These are phyloP conservation scores for Cinclus cinclus DNA, from an alignment of 2,113 vertebrate genomes.

Conservation along the genomic window DNA sequence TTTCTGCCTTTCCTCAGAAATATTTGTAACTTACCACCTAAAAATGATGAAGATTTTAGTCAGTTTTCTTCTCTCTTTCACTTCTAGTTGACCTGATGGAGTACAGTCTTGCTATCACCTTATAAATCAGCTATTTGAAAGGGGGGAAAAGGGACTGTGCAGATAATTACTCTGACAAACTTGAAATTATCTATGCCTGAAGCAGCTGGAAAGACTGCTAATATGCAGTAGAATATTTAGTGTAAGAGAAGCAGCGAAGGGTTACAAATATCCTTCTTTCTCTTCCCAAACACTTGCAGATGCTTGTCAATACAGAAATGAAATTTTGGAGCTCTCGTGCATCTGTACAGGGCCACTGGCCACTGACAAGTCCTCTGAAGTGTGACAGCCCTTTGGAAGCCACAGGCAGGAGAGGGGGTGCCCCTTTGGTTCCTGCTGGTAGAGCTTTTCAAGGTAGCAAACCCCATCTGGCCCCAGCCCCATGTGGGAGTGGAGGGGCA, in stretches of 20 bases:
- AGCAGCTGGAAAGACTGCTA: slow-evolving; percentile 34
- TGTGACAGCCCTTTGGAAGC: background rate
- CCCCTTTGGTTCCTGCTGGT: background rate
- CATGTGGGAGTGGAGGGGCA: background rate
- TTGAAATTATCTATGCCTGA: slow-evolving; percentile 6
- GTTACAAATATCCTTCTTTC: background rate
- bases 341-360: background rate
- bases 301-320: background rate
- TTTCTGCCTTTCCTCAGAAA: slow-evolving; percentile 2
- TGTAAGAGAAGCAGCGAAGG: background rate
- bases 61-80: slow-evolving; percentile 25
- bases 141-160: background rate
- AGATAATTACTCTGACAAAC: slow-evolving; percentile 15
- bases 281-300: background rate
- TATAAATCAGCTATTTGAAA: slow-evolving; percentile 37
- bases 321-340: background rate
- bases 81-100: slow-evolving; percentile 1
- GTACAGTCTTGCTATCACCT: slow-evolving; percentile 19
- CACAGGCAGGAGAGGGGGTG: background rate
- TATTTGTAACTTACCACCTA: slow-evolving; percentile 46
- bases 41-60: slow-evolving; percentile 29
- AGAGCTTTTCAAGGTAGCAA: background rate
- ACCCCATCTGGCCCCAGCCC: background rate
- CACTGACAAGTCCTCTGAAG: background rate
- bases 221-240: background rate